These are phyloP conservation scores for Sycophila sp. DNA, from an alignment of 1,140 invertebrate species.

Conservation along the genomic window DNA sequence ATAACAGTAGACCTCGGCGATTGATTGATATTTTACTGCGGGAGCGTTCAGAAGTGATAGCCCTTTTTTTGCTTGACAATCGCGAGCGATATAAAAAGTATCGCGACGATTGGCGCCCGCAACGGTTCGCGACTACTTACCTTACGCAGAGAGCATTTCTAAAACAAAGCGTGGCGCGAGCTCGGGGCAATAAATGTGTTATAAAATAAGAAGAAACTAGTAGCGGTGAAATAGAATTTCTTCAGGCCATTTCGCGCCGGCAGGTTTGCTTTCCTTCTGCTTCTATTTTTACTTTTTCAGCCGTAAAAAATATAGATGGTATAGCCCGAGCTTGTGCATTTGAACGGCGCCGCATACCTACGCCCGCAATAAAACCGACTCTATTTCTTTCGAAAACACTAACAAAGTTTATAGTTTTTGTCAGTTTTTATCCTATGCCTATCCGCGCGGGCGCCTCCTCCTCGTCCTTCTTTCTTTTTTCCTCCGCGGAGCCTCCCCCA, in stretches of 20 bases:
- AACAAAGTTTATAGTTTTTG: too few species aligned
- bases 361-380: background rate
- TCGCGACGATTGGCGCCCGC: too few species aligned
- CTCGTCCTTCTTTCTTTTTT: background rate
- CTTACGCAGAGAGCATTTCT: too few species aligned
- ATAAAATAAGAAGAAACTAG: background rate
- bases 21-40: too few species aligned
- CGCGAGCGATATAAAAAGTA: too few species aligned
- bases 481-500: background rate
- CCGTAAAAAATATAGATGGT: conserved; percentile 2
- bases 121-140: too few species aligned
- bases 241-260: background rate
- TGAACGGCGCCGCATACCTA: conserved; percentile 9
- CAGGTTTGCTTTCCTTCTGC: background rate
- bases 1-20: too few species aligned
- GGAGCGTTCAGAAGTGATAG: too few species aligned
- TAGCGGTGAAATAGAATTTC: conserved; percentile 11
- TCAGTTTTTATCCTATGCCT: too few species aligned
- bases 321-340: background rate
- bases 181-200: background rate
- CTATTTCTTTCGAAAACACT: background rate
- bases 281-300: background rate
- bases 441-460: background rate
- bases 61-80: too few species aligned
- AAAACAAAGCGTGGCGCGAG: background rate